Conservation (phyloP, 2,888 invertebrate genomes). For the Hoplodrina blanda region DNA sequence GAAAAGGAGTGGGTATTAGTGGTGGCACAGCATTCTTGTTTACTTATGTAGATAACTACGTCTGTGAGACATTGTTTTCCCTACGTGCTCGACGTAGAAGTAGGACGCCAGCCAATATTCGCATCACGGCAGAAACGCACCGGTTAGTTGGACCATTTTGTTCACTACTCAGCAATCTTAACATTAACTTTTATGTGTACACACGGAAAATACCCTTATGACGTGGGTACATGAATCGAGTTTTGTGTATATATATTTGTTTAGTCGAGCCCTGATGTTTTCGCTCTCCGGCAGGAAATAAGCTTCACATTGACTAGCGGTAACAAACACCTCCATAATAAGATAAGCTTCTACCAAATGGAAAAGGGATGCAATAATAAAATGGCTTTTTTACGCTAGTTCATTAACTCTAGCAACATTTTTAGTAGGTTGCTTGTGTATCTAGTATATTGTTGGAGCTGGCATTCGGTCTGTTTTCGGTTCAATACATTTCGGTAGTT, state of each 20-base stretch:
- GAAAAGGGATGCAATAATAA: conserved; percentile 57
- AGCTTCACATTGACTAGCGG: conserved; percentile 46
- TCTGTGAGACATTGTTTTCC: conserved; percentile 54
- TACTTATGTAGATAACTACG: conserved; percentile 58
- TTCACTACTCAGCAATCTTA: conserved; percentile 69
- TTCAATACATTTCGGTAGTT: conserved; percentile 42
- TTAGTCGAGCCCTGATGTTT: conserved; percentile 51
- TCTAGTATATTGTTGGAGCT: conserved; percentile 8
- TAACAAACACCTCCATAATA: conserved; percentile 58
- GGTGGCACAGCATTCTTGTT: conserved; percentile 34
- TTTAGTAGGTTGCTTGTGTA: conserved; percentile 21
- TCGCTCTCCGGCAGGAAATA: conserved; percentile 46
- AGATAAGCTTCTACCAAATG: conserved; percentile 54
- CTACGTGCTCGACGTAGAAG: conserved; percentile 53
- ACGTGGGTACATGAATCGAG: conserved; percentile 60
- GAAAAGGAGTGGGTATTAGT: conserved; percentile 32
- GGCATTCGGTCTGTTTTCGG: conserved; percentile 31
- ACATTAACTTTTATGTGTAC: conserved; percentile 71
- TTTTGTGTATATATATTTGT: conserved; percentile 59
- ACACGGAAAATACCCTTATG: conserved; percentile 63
- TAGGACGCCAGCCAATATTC: conserved; percentile 61
- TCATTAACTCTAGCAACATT: conserved; percentile 43
- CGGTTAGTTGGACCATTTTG: conserved; percentile 64
- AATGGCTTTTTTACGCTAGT: conserved; percentile 45
- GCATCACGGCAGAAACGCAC: conserved; percentile 59